These are phyloP conservation scores for Chouioia cunea DNA, from an alignment of 2,888 invertebrate species.

Conservation along the genomic window DNA sequence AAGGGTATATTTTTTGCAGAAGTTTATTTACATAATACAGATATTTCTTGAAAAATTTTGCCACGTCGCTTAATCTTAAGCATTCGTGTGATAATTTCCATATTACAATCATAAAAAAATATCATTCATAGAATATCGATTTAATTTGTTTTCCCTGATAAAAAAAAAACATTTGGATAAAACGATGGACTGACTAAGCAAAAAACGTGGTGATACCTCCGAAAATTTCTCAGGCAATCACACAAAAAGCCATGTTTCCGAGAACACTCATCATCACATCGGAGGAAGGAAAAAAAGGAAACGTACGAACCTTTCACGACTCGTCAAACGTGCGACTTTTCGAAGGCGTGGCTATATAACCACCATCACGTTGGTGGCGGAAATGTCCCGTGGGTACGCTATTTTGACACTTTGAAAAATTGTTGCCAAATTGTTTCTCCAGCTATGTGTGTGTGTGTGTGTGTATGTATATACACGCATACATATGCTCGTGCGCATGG, in stretches of 20 bases:
- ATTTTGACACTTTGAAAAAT: conserved; percentile 62
- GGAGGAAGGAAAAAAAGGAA: conserved; percentile 1
- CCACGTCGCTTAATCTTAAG: too few species aligned
- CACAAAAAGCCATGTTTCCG: conserved; percentile 17
- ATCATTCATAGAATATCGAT: too few species aligned
- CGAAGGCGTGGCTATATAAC: conserved; percentile 13
- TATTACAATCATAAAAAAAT: too few species aligned
- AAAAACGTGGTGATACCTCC: too few species aligned
- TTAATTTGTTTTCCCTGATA: too few species aligned
- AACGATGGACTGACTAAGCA: too few species aligned
- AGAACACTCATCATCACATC: conserved; percentile 18
- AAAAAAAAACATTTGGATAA: too few species aligned
- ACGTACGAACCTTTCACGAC: conserved; percentile 24
- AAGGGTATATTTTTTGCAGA: too few species aligned
- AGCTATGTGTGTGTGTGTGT: background rate
- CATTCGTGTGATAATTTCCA: too few species aligned
- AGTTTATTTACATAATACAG: too few species aligned
- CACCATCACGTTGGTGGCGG: conserved; percentile 17
- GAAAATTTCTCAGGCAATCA: background rate
- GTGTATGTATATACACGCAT: too few species aligned
- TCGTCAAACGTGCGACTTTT: conserved; percentile 30
- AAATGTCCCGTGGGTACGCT: conserved; percentile 53
- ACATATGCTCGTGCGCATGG: background rate
- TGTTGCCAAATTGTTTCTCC: conserved; percentile 58
- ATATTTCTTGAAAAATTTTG: too few species aligned